Evolutionary conservation across 2,888 invertebrate species (phyloP).

Genomic region (Tinea trinotella): DNA sequence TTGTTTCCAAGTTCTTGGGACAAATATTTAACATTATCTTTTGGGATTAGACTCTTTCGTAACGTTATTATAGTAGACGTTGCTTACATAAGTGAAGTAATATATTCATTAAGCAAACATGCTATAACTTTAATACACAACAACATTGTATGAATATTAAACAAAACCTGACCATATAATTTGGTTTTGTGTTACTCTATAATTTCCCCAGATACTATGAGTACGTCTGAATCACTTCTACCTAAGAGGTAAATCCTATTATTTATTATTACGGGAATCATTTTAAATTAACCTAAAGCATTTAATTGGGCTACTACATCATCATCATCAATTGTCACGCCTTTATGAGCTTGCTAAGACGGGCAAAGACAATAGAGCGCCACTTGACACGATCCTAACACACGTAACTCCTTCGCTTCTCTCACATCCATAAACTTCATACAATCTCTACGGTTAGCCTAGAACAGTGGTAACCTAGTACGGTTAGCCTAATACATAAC

Average conservation of each 20-base stretch:
- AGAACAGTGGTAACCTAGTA: too few species aligned
- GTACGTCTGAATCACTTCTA: not conserved
- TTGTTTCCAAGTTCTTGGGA: not conserved
- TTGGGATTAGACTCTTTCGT: not conserved
- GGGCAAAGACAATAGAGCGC: too few species aligned
- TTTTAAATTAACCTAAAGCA: constrained; percentile 4
- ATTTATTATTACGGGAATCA: not conserved
- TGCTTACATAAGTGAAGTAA: too few species aligned
- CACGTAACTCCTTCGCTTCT: too few species aligned
- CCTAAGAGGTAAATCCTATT: not conserved
- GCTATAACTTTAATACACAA: not conserved
- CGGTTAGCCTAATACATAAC: too few species aligned
- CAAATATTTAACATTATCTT: not conserved
- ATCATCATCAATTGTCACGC: too few species aligned
- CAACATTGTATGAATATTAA: constrained; percentile 14
- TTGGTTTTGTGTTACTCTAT: constrained; percentile 9
- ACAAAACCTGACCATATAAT: constrained; percentile 14
- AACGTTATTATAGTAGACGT: not conserved
- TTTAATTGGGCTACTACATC: too few species aligned
- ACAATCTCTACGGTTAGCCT: too few species aligned
- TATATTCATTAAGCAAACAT: too few species aligned
- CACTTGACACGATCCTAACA: too few species aligned
- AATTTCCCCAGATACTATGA: constrained; percentile 11
- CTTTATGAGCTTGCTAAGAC: too few species aligned
- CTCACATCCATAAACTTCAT: too few species aligned